Base-by-base conservation (phyloP, 2,113 vertebrate species). In the Atrichornis clamosus region DNA sequence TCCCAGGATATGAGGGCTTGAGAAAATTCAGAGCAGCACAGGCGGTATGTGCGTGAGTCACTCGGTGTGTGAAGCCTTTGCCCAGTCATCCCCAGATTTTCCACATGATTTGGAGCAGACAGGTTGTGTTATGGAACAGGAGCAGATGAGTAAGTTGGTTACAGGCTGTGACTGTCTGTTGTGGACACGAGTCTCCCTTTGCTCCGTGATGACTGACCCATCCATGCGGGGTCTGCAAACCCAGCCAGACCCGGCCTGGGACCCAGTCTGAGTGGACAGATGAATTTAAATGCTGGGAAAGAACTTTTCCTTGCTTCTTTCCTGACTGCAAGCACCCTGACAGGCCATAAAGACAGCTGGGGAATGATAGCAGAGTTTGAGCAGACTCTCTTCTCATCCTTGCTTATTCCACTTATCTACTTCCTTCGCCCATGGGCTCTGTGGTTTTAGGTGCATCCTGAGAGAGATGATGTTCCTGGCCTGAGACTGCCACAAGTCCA, bases 121-220 rank as follows among this genome's bases (percentile, higher is more conserved):
- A 72, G 82, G 88, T 63, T 91, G 67, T 73, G 37, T 16, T 86
- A 7, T 37, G 70, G 90, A 95, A 30, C 21, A 58, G 81, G 52
- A 88, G 47, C 79, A 62, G 76, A 75, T 85, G 87, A 95, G 56
- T 93, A 72, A 91, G 70, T 10, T 56, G 58, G 47, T 70, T 44
- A 10, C 0, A 1, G 83, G 8, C 49, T 56, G 63, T 77, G 50
- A 49, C 52, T 0, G 2, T 50, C 67, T 52, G 52, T 10, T 1
- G 0, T 13, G 68, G 56, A 18, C 32, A 49, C 0, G 1, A 49
- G 17, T 60, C n/a, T 82, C 37, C 39, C 9, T 3, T 47, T 76
- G 63, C 59, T 80, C 75, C 10, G 0, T 17, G 47, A 9, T 33
- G 64, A 39, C 37, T 39, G 70, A 56, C 12, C 28, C 0, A 0